Base-by-base conservation (phyloP, 1,140 invertebrate species). In the Drosophila prosaltans region DNA sequence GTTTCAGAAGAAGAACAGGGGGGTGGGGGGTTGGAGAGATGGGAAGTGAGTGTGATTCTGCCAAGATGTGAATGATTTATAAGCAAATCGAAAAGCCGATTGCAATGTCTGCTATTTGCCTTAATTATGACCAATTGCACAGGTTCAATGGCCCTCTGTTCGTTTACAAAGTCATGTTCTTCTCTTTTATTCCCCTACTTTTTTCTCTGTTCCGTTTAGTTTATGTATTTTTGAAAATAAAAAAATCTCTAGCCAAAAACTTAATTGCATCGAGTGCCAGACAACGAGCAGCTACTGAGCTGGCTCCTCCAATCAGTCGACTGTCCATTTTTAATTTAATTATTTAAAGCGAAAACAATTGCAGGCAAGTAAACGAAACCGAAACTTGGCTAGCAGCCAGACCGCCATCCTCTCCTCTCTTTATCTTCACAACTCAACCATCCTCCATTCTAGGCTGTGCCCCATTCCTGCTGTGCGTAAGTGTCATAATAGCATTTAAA, bases 401-500 rank as follows among this genome's bases (percentile, higher is more conserved):
- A 60, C 70, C 64, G 57, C 64, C 70, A 66, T 40, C 9, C 32
- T 45, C 36, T 21, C 54, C 54, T 11, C 32, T 36, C 26, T 16
- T 3, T 48, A 28, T 58, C 40, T 6, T 5, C 32, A 30, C 2
- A 4, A 3, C 32, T 36, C 32, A 30, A 30, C 6, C 32, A 48
- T 41, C 21, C 60, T 16, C 7, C 36, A n/a, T 39, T 70, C 40
- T 24, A 9, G 24, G 45, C 10, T 10, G 24, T 30, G 51, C 55
- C 43, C 64, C 57, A 55, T 65, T 61, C 64, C 63, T 39, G 70
- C 77, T 83, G 86, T 61, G 86, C 78, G 58, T 80, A 83, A 90
- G 86, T 90, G 81, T 90, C 77, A 81, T 90, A 90, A 90, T 90
- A 77, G 68, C 86, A 90, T 90, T 90, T 90, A 90, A 90, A 80